Percentiles rank a stretch among this genome's conserved stretches.
These are phyloP conservation scores for Eriosoma lanigerum DNA, from an alignment of 1,140 invertebrate genomes.

Conservation along the genomic window DNA sequence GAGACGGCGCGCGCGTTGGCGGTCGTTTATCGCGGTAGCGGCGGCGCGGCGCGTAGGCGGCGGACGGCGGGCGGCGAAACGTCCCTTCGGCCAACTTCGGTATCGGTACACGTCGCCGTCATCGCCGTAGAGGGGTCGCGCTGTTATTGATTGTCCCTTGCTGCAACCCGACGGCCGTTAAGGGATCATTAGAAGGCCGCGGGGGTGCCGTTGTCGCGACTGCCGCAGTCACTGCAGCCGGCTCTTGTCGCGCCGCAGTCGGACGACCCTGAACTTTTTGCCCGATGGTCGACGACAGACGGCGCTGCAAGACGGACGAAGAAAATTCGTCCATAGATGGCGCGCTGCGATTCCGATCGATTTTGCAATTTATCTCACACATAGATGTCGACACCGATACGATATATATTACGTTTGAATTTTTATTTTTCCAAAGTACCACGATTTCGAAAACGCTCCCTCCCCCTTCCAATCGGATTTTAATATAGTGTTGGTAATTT, in stretches of 20 bases:
- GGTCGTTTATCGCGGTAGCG: slow-evolving; percentile 1
- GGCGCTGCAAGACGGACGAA: neutral
- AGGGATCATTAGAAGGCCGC: no score
- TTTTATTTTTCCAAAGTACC: no score
- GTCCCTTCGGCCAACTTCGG: slow-evolving; percentile 25
- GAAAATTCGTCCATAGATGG: neutral
- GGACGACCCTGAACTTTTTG: slow-evolving; percentile 42
- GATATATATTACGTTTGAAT: neutral
- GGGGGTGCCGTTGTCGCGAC: neutral
- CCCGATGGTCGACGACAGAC: neutral
- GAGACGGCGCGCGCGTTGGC: slow-evolving; percentile 12
- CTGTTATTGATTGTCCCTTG: slow-evolving; percentile 28
- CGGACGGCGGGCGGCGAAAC: neutral
- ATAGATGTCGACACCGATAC: slow-evolving; percentile 30
- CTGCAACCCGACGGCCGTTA: neutral
- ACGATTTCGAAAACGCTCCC: no score
- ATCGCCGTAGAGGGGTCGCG: slow-evolving; percentile 3
- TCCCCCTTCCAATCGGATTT: no score
- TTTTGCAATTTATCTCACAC: no score
- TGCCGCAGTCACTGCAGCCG: neutral
- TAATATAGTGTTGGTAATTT: no score
- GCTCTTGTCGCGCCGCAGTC: neutral
- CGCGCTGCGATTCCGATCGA: no score
- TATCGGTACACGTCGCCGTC: neutral
- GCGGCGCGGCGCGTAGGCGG: slow-evolving; percentile 7